A percentile compares a stretch with the other conserved stretches of the same genome.
These are phyloP conservation scores for Liposcelis brunnea DNA, from an alignment of 2,888 invertebrate genomes.

Conservation along the genomic window DNA sequence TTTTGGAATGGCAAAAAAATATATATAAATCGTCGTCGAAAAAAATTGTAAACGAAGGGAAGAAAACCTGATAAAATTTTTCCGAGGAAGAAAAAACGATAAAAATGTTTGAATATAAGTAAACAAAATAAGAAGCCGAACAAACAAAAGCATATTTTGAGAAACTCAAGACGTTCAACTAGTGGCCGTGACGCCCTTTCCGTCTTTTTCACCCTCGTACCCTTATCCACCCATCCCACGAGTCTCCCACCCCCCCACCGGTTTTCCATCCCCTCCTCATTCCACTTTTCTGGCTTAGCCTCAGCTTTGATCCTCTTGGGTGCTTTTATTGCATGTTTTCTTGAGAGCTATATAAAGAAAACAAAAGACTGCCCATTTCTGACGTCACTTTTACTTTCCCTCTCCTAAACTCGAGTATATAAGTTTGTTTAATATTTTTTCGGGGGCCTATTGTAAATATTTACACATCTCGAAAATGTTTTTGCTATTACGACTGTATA, in stretches of 20 bases:
- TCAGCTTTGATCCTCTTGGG: constrained; percentile 8
- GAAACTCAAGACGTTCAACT: constrained; percentile 9
- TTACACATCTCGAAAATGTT: constrained; percentile 5
- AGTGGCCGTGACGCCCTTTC: constrained; percentile 2
- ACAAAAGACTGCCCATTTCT: constrained; percentile 9
- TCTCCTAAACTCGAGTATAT: not conserved
- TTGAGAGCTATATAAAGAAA: constrained; percentile 10
- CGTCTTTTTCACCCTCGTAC: too few relatives aligned
- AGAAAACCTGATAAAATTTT: too few relatives aligned
- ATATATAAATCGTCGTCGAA: too few relatives aligned
- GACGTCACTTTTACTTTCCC: constrained; percentile 3
- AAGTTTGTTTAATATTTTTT: constrained; percentile 8
- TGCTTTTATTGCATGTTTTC: constrained; percentile 9
- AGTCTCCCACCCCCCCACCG: constrained; percentile 1
- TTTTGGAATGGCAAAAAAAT: too few relatives aligned
- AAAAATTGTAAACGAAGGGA: too few relatives aligned
- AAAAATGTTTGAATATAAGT: constrained; percentile 10
- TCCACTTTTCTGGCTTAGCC: constrained; percentile 3
- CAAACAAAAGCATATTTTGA: constrained; percentile 9
- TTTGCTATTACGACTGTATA: not conserved
- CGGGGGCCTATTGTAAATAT: constrained; percentile 3
- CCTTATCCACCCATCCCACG: too few relatives aligned
- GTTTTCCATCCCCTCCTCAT: not conserved
- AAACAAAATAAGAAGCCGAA: constrained; percentile 9
- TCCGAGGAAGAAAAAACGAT: not conserved